These are phyloP conservation scores for Cotesia glomerata DNA, from an alignment of 1,140 invertebrate genomes.

Conservation along the genomic window DNA sequence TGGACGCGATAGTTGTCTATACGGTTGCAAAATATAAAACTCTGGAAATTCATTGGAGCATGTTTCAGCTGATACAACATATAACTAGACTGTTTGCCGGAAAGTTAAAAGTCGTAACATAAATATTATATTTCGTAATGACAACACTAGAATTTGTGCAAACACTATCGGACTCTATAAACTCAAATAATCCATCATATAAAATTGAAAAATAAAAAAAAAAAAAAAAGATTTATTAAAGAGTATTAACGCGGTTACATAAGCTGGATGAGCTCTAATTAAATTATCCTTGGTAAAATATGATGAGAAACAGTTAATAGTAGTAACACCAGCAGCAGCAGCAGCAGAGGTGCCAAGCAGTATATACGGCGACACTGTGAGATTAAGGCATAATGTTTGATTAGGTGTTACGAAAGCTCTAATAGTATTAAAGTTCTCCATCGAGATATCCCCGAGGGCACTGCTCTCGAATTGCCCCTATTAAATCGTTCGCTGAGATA, in stretches of 20 bases:
- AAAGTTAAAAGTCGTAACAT: slow-evolving; percentile 28
- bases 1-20: not conserved
- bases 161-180: not conserved
- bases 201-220: too few species aligned
- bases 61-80: slow-evolving; percentile 16
- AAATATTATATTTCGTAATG: slow-evolving; percentile 15
- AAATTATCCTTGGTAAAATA: not conserved
- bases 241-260: too few species aligned
- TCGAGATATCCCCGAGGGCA: slow-evolving; percentile 25
- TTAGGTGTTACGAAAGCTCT: slow-evolving; percentile 18
- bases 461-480: slow-evolving; percentile 11
- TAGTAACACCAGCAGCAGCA: too few species aligned
- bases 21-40: slow-evolving; percentile 14
- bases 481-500: slow-evolving; percentile 31
- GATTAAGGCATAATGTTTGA: slow-evolving; percentile 23
- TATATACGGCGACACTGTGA: not conserved
- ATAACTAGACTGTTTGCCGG: slow-evolving; percentile 25
- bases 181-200: not conserved
- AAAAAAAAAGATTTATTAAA: too few species aligned
- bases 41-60: slow-evolving; percentile 4
- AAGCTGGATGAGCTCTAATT: not conserved
- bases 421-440: slow-evolving; percentile 24
- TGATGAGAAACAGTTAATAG: not conserved
- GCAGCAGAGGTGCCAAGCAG: not conserved
- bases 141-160: not conserved